Evolutionary conservation across 2,113 vertebrate genomes (phyloP), one percentile per base, ranked within the genome.

Genomic region (Craseonycteris thonglongyai): DNA sequence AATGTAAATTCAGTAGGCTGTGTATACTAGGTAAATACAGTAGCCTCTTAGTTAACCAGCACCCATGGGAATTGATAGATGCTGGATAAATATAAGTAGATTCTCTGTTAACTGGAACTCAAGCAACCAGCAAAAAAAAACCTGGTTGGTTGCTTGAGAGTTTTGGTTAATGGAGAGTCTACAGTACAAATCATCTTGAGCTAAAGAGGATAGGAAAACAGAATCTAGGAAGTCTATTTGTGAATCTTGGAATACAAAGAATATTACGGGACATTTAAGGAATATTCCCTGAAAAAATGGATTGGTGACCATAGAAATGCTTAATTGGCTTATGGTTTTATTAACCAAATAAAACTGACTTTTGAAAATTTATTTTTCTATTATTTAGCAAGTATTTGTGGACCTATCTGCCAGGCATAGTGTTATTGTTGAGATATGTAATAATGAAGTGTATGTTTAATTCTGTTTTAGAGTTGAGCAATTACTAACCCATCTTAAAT

Each of bases 361-460:
- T 96, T 63, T 54, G 80, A 56, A 26, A 42, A 19, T 12, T 59
- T 24, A 76, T 82, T 79, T 95, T 94, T 54, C 22, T 79, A 1
- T 94, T 72, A 68, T 79, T 95, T 28, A 84, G 45, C 40, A 80
- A 33, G 5, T 68, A 54, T 88, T 95, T 88, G 66, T 90, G 68
- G 40, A 58, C 13, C 56, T 94, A 0, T 66, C 49, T 92, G 40
- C 38, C 11, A 56, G n/a, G 6, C 19, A 82, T 91, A 68, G 18
- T 61, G 61, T 81, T 81, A 76, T 42, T 88, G 21, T 82, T 81
- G n/a, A 54, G 88, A 54, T 81, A 95, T 94, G 2, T 66, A 74
- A 65, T 87, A 54, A 93, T 78, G 68, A 93, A 92, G 80, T 71
- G 28, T 81, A 2, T 75, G 59, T 91, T 91, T 93, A 93, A 47